Base-by-base conservation (phyloP, 2,113 vertebrate species). In the Fukomys damarensis region DNA sequence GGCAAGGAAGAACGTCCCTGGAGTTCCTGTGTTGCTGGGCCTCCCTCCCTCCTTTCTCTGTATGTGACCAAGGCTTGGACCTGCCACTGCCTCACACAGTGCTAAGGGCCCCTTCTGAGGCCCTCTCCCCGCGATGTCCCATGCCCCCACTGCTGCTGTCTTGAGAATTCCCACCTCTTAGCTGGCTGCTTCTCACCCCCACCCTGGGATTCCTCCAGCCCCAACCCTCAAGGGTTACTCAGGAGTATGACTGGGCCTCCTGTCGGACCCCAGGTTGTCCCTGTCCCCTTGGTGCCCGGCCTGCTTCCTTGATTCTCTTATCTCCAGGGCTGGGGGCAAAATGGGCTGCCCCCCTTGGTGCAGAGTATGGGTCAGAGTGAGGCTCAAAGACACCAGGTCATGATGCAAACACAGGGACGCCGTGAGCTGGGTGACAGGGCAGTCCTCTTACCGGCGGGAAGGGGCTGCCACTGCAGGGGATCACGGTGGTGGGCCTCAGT, bases 321-420 rank as follows among this genome's bases (percentile, higher is more conserved):
- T 46, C 35, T 56, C 52, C 41, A 66, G 54, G 5, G 20, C 12
- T 54, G 43, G 8, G 32, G 38, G 68, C 41, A 54, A 32, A 28
- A 43, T 49, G 20, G 41, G 22, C 0, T 4, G 1, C n/a, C 19
- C 26, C 38, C 10, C 26, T 5, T 0, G 0, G 26, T 68, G 38
- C n/a, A 43, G 35, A 30, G 41, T 70, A 5, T 41, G 20, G 41
- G 30, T 7, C 1, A 4, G 30, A 85, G 9, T 5, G 63, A 52
- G 56, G 68, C n/a, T 74, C 13, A 20, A 65, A 93, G 58, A 7
- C 74, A 24, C 54, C 35, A 32, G 87, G 66, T 43, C 11, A 52
- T 26, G 26, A 19, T 0, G 11, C 6, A 46, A 43, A 28, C 22
- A 24, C 32, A 54, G 65, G 41, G 35, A 13, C 10, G 43, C 32